Evolutionary conservation across 1,140 invertebrate species (phyloP).

Genomic region (Asbolus verrucosus): DNA sequence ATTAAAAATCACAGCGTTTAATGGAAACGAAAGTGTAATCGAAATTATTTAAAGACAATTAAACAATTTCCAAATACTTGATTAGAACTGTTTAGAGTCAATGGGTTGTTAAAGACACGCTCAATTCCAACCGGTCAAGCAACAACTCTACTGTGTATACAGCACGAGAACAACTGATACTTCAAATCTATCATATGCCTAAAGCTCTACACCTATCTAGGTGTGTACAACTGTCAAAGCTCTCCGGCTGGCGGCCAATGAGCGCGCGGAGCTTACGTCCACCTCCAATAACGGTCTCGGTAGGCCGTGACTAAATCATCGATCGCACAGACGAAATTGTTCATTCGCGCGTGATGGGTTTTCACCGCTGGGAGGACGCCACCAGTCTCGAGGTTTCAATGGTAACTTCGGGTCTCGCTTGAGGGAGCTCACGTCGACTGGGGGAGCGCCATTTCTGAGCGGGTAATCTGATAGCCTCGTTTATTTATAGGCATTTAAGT

Average conservation of each 20-base stretch:
- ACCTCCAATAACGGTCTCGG: constrained; percentile 49
- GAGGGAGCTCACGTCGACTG: constrained; percentile 53
- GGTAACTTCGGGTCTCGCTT: constrained; percentile 51
- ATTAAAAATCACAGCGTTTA: constrained; percentile 41
- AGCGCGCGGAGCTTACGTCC: constrained; percentile 18
- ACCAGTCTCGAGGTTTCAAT: constrained; percentile 46
- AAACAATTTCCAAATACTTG: constrained; percentile 57
- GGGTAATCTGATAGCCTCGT: constrained; percentile 33
- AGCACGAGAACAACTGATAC: constrained; percentile 52
- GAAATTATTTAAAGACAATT: constrained; percentile 60
- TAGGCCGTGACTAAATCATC: constrained; percentile 56
- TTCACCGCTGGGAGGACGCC: constrained; percentile 62
- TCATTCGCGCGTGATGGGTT: constrained; percentile 62
- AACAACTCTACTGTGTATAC: constrained; percentile 43
- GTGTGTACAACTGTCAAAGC: constrained; percentile 59
- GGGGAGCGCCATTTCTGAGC: constrained; percentile 51
- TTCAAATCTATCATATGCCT: constrained; percentile 53
- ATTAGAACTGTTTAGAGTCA: constrained; percentile 57
- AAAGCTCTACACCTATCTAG: constrained; percentile 59
- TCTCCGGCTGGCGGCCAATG: constrained; percentile 51
- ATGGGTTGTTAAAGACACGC: constrained; percentile 47
- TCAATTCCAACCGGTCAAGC: constrained; percentile 36
- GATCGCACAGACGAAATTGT: constrained; percentile 58
- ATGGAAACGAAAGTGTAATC: constrained; percentile 38
- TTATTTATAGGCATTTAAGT: constrained; percentile 38